These are phyloP conservation scores for Crossocerus cetratus DNA, from an alignment of 2,888 invertebrate species.

Conservation along the genomic window DNA sequence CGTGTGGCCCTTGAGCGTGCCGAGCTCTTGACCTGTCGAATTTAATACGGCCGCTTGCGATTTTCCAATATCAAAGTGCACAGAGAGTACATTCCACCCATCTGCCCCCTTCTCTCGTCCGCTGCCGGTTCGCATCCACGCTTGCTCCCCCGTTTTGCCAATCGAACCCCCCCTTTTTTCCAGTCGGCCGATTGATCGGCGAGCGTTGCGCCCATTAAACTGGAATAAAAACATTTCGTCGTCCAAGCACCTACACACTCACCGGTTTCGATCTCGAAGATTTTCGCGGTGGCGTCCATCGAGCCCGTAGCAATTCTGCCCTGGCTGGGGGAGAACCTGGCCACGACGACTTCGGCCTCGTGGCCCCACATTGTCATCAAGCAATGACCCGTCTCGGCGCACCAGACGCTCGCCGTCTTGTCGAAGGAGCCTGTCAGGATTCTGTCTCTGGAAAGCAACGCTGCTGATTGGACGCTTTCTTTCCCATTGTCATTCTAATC, in stretches of 20 bases:
- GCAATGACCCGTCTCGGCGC: constrained; percentile 82
- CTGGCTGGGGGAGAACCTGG: constrained; percentile 84
- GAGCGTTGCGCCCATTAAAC: no score
- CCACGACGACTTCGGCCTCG: constrained; percentile 85
- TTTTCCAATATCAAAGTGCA: no score
- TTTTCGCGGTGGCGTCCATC: constrained; percentile 86
- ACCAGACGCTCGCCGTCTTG: constrained; percentile 88
- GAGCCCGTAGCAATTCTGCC: constrained; percentile 85
- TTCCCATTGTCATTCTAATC: no score
- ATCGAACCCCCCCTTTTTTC: no score
- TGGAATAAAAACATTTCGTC: no score
- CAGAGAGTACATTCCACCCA: no score
- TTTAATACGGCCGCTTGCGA: background rate
- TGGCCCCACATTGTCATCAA: constrained; percentile 86
- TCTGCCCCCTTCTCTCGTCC: no score
- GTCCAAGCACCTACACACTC: constrained; percentile 23
- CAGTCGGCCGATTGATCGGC: no score
- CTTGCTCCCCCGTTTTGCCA: no score
- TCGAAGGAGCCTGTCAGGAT: constrained; percentile 90
- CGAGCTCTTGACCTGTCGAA: constrained; percentile 80
- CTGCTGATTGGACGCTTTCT: background rate
- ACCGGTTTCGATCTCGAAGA: constrained; percentile 85
- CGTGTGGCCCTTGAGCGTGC: constrained; percentile 82
- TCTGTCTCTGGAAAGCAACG: constrained; percentile 79
- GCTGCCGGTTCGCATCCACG: no score